Percentiles rank a stretch among this genome's conserved stretches.
phyloP scores from a whole-genome alignment of 2,797 vertebrate species.

The Tenualosa ilisha region DNA sequence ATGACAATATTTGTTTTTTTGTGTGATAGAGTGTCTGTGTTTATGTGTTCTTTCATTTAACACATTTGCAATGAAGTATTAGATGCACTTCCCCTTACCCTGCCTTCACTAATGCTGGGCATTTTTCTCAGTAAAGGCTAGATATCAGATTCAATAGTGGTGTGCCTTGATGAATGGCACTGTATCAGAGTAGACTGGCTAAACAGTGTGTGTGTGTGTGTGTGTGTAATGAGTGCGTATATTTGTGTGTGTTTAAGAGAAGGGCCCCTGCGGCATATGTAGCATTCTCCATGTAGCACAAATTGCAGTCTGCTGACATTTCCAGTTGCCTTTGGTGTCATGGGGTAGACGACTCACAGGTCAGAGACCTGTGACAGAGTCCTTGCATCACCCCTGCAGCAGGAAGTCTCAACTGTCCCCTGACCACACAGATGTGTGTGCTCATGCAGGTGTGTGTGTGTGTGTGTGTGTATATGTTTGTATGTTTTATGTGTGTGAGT shows the following conservation, averaged over 20 bases:
- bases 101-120: background rate
- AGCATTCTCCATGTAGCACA: background rate
- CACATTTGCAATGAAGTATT: background rate
- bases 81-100: background rate
- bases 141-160: background rate
- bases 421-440: background rate
- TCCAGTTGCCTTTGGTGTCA: background rate
- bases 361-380: background rate
- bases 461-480: background rate
- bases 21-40: background rate
- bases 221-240: background rate
- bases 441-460: too few species aligned
- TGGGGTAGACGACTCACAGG: background rate
- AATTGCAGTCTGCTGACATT: conserved; percentile 15
- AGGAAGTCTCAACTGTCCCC: background rate
- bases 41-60: background rate
- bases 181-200: background rate
- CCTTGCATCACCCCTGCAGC: background rate
- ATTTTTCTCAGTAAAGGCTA: background rate
- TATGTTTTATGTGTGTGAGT: background rate
- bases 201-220: conserved; percentile 3
- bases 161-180: background rate
- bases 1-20: background rate
- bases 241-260: background rate
- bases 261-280: background rate